These are phyloP conservation scores for Rhinella marina DNA, from an alignment of 2,797 vertebrate species.

Conservation along the genomic window DNA sequence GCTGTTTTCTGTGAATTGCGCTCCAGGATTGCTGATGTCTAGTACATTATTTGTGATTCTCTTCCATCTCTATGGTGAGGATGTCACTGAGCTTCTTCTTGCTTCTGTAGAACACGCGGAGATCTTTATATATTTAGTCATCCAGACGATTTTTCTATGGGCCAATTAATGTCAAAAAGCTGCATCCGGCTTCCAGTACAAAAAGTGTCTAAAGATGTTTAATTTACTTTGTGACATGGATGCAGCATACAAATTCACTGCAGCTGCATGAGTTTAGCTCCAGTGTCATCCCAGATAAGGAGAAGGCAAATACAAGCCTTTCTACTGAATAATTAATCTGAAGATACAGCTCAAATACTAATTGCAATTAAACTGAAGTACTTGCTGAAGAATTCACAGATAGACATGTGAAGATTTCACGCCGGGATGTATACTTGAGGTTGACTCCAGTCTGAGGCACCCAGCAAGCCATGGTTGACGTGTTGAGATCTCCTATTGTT, in stretches of 20 bases:
- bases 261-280: slow-evolving; percentile 36
- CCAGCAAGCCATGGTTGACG: neutral
- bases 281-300: slow-evolving; percentile 38
- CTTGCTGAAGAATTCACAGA: neutral
- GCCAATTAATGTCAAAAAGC: slow-evolving; percentile 56
- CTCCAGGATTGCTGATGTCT: neutral
- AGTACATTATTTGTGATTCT: neutral
- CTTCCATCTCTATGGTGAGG: neutral
- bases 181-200: slow-evolving; percentile 26
- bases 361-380: slow-evolving; percentile 37
- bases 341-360: slow-evolving; percentile 24
- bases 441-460: neutral
- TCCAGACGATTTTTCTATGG: slow-evolving; percentile 42
- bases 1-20: neutral
- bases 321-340: slow-evolving; percentile 41
- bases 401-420: slow-evolving; percentile 24
- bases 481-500: too few species aligned
- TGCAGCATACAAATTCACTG: slow-evolving; percentile 29
- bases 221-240: slow-evolving; percentile 53
- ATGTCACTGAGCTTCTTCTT: slow-evolving; percentile 4
- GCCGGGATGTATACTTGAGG: neutral
- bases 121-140: slow-evolving; percentile 38
- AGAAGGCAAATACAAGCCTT: slow-evolving; percentile 38
- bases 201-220: slow-evolving; percentile 51
- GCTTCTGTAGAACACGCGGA: slow-evolving; percentile 14